Conservation (phyloP, 2,797 vertebrate species). For the Fringilla coelebs region DNA sequence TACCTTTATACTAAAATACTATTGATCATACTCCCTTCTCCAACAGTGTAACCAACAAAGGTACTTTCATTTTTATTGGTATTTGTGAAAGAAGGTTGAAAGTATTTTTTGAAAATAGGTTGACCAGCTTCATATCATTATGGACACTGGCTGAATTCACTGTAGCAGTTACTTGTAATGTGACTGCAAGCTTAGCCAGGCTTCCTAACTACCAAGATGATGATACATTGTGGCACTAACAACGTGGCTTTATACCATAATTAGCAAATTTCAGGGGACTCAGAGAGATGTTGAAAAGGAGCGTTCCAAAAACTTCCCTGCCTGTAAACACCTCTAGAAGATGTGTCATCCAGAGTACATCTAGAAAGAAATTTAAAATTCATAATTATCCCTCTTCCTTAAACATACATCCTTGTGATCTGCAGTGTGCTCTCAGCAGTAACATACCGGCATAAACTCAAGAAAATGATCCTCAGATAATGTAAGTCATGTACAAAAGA, state of each 20-base stretch:
- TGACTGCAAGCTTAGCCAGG: not conserved
- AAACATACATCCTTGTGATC: not conserved
- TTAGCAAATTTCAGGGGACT: not conserved
- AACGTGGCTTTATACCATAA: not conserved
- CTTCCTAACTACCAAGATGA: not conserved
- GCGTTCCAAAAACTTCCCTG: not conserved
- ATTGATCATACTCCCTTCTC: not conserved
- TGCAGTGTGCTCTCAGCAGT: not conserved
- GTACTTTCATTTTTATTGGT: not conserved
- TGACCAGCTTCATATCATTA: not conserved
- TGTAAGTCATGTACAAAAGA: not conserved
- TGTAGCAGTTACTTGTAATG: not conserved
- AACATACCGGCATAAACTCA: not conserved
- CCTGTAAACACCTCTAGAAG: not conserved
- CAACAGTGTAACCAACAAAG: not conserved
- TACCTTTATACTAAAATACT: not conserved
- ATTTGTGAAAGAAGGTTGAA: not conserved
- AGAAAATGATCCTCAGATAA: not conserved
- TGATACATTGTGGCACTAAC: not conserved
- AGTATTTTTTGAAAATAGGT: not conserved
- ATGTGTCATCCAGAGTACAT: not conserved
- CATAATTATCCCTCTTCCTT: not conserved
- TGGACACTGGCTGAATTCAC: not conserved
- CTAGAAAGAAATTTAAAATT: not conserved
- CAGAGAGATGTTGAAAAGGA: not conserved